Conservation (phyloP, 2,113 vertebrate species). For the Nycticryphes semicollaris region DNA sequence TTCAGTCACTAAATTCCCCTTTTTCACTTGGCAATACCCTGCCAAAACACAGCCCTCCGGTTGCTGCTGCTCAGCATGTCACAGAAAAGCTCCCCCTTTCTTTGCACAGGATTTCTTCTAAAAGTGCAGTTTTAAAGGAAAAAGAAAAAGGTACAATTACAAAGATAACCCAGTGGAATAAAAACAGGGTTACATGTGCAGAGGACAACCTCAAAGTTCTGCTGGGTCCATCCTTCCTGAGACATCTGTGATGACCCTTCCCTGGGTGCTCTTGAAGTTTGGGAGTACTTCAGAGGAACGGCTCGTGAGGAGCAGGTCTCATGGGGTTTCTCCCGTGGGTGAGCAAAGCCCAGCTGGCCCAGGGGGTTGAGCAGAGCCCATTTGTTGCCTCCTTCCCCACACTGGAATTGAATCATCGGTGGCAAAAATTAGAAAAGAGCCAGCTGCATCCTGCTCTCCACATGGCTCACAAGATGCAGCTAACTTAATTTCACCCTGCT, state of each 20-base stretch:
- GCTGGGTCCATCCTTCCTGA: neutral
- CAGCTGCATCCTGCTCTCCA: neutral
- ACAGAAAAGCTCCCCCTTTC: neutral
- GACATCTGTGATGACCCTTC: neutral
- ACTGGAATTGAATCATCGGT: neutral
- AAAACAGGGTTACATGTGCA: neutral
- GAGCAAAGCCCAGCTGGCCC: neutral
- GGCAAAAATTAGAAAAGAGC: neutral
- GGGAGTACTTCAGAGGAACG: neutral
- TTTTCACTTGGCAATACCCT: neutral
- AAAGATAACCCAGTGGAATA: neutral
- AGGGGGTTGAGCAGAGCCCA: neutral
- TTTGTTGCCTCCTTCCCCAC: neutral
- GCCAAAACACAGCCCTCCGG: neutral
- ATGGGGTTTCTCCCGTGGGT: neutral
- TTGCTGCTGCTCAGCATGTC: neutral
- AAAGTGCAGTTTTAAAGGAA: neutral
- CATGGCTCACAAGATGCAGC: neutral
- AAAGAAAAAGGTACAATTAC: neutral
- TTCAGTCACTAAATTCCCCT: neutral
- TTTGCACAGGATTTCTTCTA: neutral
- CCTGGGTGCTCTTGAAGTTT: neutral
- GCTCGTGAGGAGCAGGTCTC: neutral
- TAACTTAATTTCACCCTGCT: neutral
- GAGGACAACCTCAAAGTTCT: neutral